These are phyloP conservation scores for Peromyscus melanophrys DNA, from an alignment of 2,797 vertebrate genomes.

Conservation along the genomic window DNA sequence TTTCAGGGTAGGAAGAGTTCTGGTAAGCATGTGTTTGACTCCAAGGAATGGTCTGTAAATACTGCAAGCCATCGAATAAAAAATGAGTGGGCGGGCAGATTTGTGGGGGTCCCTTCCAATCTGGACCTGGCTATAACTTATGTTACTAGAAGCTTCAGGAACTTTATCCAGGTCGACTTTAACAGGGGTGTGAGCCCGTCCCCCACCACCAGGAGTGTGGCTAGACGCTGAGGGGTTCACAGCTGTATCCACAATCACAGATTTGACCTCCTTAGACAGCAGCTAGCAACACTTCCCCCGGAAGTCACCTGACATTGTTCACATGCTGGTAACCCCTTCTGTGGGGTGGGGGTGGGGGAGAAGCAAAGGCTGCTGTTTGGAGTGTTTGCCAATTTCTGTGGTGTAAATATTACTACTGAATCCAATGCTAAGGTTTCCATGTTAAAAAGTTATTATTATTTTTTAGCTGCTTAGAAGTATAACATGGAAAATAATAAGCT, in stretches of 20 bases:
- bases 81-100: constrained; percentile 28
- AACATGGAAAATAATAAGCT: neutral
- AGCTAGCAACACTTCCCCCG: neutral
- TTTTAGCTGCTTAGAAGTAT: neutral
- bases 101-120: constrained; percentile 45
- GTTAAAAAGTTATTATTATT: neutral
- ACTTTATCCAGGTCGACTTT: neutral
- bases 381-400: neutral
- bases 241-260: neutral
- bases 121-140: neutral
- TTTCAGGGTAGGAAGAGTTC: constrained; percentile 69
- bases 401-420: constrained; percentile 34
- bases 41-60: constrained; percentile 67
- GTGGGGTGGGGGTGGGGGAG: rapidly evolving
- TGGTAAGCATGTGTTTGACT: constrained; percentile 72
- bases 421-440: constrained; percentile 2
- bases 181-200: rapidly evolving
- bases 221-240: neutral
- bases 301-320: neutral
- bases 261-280: neutral
- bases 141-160: neutral
- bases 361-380: neutral
- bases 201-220: rapidly evolving
- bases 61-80: neutral
- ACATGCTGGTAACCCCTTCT: neutral